Percentiles rank a stretch among this genome's conserved stretches.
phyloP scores from a whole-genome alignment of 2,797 vertebrate genomes.

The Discoglossus pictus region DNA sequence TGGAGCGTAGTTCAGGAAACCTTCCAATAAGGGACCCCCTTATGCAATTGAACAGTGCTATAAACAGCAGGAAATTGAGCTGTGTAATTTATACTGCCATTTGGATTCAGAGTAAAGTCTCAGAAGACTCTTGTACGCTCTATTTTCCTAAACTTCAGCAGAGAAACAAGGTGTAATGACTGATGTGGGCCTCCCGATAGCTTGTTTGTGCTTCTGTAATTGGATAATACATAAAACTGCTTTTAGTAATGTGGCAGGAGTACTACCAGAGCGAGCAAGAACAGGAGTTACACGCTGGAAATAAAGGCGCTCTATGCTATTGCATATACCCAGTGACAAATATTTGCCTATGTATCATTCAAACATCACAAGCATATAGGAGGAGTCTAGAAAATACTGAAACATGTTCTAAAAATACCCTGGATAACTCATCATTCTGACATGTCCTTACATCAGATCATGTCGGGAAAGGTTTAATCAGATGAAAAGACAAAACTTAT shows the following conservation, averaged over 20 bases:
- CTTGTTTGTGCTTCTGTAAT: conserved; percentile 38
- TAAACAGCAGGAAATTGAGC: conserved; percentile 39
- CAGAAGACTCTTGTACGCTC: background rate
- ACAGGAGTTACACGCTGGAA: background rate
- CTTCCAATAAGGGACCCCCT: conserved; percentile 17
- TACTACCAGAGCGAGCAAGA: conserved; percentile 3
- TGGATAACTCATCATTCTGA: background rate
- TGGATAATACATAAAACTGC: conserved; percentile 38
- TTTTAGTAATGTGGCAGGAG: conserved; percentile 19
- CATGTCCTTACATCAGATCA: conserved; percentile 4
- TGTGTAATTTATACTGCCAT: conserved; percentile 31
- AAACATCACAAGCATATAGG: background rate
- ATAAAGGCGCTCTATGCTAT: conserved; percentile 9
- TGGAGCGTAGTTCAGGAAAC: conserved; percentile 13
- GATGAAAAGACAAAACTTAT: no score
- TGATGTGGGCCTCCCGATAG: conserved; percentile 24
- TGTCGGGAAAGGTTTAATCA: no score
- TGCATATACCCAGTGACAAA: background rate
- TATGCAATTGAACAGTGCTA: conserved; percentile 9
- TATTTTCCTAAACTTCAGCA: conserved; percentile 13
- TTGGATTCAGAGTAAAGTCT: conserved; percentile 23
- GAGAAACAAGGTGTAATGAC: conserved; percentile 29
- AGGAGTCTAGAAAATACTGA: background rate
- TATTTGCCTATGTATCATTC: conserved; percentile 7
- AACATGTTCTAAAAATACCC: background rate